phyloP scores from a whole-genome alignment of 2,113 vertebrate species.

The Chinchilla lanigera region DNA sequence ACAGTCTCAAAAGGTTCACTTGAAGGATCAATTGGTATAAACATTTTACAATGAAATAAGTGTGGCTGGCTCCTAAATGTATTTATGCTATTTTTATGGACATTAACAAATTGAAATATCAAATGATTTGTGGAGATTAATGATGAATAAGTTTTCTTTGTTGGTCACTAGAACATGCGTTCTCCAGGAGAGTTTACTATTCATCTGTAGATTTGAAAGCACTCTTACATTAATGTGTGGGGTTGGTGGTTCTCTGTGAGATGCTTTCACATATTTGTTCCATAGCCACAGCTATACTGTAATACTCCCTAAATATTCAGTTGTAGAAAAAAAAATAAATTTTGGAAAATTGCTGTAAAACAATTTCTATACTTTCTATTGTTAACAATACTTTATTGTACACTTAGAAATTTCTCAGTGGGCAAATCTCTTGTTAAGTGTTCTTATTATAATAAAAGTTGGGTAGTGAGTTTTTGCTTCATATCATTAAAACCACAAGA shows the following conservation, averaged over 20 bases:
- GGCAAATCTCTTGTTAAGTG: background rate
- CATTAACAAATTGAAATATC: background rate
- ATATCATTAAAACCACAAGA: background rate
- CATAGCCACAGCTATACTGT: fast-evolving
- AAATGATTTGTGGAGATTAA: constrained; percentile 21
- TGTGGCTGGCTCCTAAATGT: background rate
- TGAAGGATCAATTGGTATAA: background rate
- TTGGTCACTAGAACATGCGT: background rate
- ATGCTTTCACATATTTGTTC: background rate
- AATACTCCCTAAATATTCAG: background rate
- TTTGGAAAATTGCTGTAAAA: background rate
- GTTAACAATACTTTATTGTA: background rate
- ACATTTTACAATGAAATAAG: constrained; percentile 4
- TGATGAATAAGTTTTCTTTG: background rate
- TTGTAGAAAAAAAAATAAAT: background rate
- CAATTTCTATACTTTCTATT: background rate
- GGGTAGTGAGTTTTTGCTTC: background rate
- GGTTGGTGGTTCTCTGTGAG: background rate
- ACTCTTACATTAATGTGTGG: background rate
- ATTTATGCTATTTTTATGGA: background rate
- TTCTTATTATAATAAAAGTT: background rate
- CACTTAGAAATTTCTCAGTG: background rate
- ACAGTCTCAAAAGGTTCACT: background rate
- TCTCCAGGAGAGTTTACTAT: background rate
- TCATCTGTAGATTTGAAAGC: background rate